phyloP scores from a whole-genome alignment of 2,888 invertebrate genomes.

The Eupelmus urozonus region DNA sequence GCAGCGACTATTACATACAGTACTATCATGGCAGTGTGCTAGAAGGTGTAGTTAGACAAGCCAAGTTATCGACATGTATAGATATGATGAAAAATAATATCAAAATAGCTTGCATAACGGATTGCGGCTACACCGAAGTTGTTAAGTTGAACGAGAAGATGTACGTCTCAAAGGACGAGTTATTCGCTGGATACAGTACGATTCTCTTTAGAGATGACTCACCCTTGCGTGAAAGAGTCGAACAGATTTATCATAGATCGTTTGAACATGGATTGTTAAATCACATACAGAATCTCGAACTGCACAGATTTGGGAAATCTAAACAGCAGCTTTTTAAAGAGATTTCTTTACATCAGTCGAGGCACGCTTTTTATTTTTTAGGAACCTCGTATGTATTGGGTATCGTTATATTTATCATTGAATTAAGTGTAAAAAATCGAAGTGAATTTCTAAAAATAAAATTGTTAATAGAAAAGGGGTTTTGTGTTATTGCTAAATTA shows the following conservation, averaged over 20 bases:
- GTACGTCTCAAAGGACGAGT: neutral
- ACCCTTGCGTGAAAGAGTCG: neutral
- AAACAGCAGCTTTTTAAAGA: no score
- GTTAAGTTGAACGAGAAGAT: neutral
- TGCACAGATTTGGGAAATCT: no score
- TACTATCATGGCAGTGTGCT: neutral
- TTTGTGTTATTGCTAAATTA: no score
- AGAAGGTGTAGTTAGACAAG: neutral
- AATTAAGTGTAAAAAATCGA: no score
- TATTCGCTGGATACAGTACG: conserved; percentile 3
- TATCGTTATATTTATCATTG: no score
- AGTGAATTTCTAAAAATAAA: no score
- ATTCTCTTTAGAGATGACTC: conserved; percentile 17
- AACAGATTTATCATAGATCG: neutral
- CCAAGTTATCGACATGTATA: conserved; percentile 15
- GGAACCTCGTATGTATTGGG: no score
- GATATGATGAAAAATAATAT: neutral
- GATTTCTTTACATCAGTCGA: no score
- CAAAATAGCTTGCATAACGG: conserved; percentile 23
- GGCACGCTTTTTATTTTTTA: no score
- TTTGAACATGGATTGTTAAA: conserved; percentile 8
- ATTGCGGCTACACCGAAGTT: conserved; percentile 7
- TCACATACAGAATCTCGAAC: no score
- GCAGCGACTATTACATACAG: neutral
- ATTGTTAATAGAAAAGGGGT: no score